Percentiles rank a stretch among this genome's conserved stretches.
phyloP scores from a whole-genome alignment of 2,888 invertebrate genomes.

The Tenthredo distinguenda region DNA sequence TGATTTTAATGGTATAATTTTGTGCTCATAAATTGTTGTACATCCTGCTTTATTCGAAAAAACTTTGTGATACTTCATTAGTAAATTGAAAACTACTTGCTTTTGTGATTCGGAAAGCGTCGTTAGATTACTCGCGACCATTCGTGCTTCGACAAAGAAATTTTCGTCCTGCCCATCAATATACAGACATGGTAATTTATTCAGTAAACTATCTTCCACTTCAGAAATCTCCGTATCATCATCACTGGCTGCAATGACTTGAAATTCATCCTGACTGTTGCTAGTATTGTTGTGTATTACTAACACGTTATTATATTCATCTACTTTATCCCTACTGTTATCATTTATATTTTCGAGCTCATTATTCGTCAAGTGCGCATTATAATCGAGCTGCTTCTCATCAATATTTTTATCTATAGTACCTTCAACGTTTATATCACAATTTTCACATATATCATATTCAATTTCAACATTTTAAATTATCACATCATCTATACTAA shows the following conservation, averaged over 20 bases:
- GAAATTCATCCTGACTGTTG: background rate
- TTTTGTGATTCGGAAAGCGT: conserved; percentile 3
- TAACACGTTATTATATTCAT: background rate
- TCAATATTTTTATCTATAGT: no score
- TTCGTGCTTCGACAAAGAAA: conserved; percentile 48
- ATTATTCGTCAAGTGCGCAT: no score
- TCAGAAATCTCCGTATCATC: background rate
- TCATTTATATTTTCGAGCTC: no score
- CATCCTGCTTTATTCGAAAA: conserved; percentile 62
- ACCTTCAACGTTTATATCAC: no score
- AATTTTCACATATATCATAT: no score
- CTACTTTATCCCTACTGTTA: no score
- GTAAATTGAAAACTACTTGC: background rate
- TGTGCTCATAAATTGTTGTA: conserved; percentile 63
- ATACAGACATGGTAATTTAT: background rate
- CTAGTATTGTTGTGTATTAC: background rate
- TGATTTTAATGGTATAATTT: conserved; percentile 59
- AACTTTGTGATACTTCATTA: conserved; percentile 53
- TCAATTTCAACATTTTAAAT: background rate
- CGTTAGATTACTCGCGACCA: conserved; percentile 54
- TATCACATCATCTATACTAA: background rate
- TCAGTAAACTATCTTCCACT: background rate
- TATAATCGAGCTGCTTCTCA: no score
- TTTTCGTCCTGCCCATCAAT: background rate
- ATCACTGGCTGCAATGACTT: background rate